These are phyloP conservation scores for Clarias batrachus DNA, from an alignment of 2,113 vertebrate species.

Conservation along the genomic window DNA sequence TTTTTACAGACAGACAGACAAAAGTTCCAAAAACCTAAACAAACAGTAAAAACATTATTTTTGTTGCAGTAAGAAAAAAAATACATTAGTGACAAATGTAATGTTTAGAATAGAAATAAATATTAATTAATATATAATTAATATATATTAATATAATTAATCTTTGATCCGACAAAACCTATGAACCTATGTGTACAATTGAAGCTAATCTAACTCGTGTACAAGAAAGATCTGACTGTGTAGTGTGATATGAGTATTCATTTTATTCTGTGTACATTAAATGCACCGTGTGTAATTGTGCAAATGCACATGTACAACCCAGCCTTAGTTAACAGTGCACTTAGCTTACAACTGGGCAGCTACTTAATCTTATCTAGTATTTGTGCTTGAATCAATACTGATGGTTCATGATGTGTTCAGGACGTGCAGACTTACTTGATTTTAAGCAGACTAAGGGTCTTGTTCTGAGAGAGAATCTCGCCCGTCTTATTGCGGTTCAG, in stretches of 20 bases:
- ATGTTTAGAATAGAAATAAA: neutral
- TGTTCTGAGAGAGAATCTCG: conserved; percentile 88
- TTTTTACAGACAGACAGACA: too few relatives aligned
- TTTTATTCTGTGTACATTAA: neutral
- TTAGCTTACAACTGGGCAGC: neutral
- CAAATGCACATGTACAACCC: neutral
- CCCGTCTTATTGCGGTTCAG: conserved; percentile 93
- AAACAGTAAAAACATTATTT: too few relatives aligned
- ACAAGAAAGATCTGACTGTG: neutral
- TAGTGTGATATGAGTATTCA: neutral
- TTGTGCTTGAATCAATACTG: neutral
- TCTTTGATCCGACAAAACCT: neutral
- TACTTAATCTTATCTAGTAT: neutral
- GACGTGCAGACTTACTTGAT: conserved; percentile 85
- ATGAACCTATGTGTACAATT: neutral
- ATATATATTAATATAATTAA: too few relatives aligned
- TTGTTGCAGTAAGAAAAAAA: neutral
- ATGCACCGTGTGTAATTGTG: neutral
- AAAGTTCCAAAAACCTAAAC: too few relatives aligned
- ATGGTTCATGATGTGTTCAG: neutral
- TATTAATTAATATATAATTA: too few relatives aligned
- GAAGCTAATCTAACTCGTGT: neutral
- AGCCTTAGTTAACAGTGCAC: neutral
- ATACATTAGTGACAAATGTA: neutral
- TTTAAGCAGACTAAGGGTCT: conserved; percentile 88